Evolutionary conservation across 2,113 vertebrate species (phyloP).

Genomic region (Prolemur simus): DNA sequence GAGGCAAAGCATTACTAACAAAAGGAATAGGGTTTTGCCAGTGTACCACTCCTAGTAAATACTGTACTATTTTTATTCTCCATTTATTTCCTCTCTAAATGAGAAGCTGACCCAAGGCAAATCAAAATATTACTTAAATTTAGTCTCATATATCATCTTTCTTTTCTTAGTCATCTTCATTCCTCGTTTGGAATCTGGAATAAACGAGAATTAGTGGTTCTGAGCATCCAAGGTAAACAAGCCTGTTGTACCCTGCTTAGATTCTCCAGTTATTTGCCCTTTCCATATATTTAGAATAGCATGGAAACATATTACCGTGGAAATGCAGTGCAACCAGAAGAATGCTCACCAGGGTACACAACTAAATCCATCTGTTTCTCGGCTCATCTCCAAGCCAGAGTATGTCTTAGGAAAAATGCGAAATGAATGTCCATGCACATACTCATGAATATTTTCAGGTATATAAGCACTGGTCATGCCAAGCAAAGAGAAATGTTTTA

Average conservation of each 20-base stretch:
- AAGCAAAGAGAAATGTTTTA: background rate
- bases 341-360: background rate
- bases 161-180: slow-evolving; percentile 27
- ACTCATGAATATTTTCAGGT: background rate
- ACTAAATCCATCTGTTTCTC: background rate
- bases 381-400: background rate
- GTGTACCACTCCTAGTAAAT: background rate
- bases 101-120: background rate
- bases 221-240: background rate
- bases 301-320: background rate
- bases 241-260: background rate
- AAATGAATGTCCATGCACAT: background rate
- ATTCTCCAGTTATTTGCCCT: background rate
- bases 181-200: slow-evolving; percentile 5
- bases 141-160: background rate
- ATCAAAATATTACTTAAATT: background rate
- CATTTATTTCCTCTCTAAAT: slow-evolving; percentile 2
- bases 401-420: slow-evolving; percentile 19
- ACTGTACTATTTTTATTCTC: background rate
- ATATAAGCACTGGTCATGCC: background rate
- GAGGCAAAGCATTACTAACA: background rate
- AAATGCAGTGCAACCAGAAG: background rate
- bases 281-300: slow-evolving; percentile 39
- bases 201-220: slow-evolving; percentile 1
- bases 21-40: background rate